Conservation (phyloP, 1,140 invertebrate species). For the Prorops nasuta region DNA sequence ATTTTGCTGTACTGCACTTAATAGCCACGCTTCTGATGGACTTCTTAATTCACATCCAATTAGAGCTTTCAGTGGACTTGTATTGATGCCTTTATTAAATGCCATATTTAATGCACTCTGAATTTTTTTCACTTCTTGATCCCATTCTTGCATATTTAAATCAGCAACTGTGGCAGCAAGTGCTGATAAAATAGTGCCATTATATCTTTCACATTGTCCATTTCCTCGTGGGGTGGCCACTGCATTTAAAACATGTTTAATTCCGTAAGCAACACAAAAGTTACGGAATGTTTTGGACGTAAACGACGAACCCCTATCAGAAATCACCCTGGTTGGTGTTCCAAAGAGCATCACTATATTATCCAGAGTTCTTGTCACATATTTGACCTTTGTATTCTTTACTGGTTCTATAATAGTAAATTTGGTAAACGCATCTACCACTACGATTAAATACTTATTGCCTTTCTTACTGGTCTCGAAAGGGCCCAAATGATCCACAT, state of each 20-base stretch:
- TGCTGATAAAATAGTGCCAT: slow-evolving; percentile 25
- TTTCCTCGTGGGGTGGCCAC: slow-evolving; percentile 1
- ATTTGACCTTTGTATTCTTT: not conserved
- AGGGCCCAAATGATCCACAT: slow-evolving; percentile 42
- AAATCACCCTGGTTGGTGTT: not conserved
- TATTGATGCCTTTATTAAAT: slow-evolving; percentile 22
- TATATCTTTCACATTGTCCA: slow-evolving; percentile 32
- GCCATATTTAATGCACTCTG: slow-evolving; percentile 35
- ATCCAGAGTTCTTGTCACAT: not conserved
- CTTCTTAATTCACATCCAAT: slow-evolving; percentile 23
- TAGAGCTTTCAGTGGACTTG: slow-evolving; percentile 35
- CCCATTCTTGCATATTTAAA: slow-evolving; percentile 25
- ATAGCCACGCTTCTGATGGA: slow-evolving; percentile 16
- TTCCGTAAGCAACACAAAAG: not conserved
- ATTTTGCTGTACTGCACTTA: slow-evolving; percentile 15
- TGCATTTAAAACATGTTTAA: not conserved
- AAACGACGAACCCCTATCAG: not conserved
- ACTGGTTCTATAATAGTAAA: not conserved
- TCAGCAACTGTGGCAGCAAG: slow-evolving; percentile 21
- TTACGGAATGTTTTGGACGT: not conserved
- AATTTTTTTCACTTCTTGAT: slow-evolving; percentile 21
- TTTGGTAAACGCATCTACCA: slow-evolving; percentile 5
- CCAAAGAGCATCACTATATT: not conserved
- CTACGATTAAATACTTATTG: slow-evolving; percentile 13
- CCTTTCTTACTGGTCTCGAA: slow-evolving; percentile 17